Evolutionary conservation across 2,113 vertebrate genomes (phyloP), one percentile per base, ranked within the genome.

Genomic region (Mesitornis unicolor): DNA sequence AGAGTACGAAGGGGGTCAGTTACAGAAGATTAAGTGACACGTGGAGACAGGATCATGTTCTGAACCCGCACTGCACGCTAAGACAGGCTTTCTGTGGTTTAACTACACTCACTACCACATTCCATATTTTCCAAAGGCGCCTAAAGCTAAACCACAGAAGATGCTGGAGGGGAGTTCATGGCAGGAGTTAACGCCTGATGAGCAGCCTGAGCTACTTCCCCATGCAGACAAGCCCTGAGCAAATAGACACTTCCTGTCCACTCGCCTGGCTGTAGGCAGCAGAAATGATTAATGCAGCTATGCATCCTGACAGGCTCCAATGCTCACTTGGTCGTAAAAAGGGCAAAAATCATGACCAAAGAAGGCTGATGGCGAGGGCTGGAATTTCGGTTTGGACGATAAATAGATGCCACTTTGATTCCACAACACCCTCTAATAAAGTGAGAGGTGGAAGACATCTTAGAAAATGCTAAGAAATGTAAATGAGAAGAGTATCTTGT

Each of bases 241-340:
- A 96, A 96, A 96, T 79, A 92, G 82, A 94, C 80, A 83, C 38
- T 84, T 96, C 87, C 93, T 87, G 90, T 94, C 93, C 86, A 89
- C 57, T 88, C 2, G 1, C 75, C 82, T 68, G 83, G 80, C 85
- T 81, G 64, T 59, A 87, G 59, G 2, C 12, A 92, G 80, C 83
- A 83, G 54, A 75, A 64, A 86, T 91, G 82, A 96, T 95, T 93
- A 94, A 96, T 84, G 80, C 65, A 91, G 93, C 77, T 84, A 60
- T 48, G 73, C 60, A 84, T 90, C 89, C 65, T 87, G 89, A 96
- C 77, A 82, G 89, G 74, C 81, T 93, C 48, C 78, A 91, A 53
- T 1, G 31, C 78, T 87, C 53, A n/a, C 77, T 87, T 71, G 53
- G 65, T 87, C 16, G 0, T 91, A 95, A 87, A 89, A 82, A 4